phyloP scores from a whole-genome alignment of 2,797 vertebrate genomes.

The Squalus acanthias region DNA sequence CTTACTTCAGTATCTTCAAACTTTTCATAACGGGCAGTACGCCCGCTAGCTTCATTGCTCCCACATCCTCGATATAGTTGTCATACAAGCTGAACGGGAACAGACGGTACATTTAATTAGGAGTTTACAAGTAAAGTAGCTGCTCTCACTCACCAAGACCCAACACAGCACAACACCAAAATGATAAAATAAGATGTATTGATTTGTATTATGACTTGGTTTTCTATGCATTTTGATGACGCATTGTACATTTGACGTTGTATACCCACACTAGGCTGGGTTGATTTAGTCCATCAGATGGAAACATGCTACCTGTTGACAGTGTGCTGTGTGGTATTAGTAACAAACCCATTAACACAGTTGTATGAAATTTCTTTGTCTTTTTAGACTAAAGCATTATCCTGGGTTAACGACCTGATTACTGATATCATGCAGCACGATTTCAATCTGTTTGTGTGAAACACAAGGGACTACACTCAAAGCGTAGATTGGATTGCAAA shows the following conservation, averaged over 20 bases:
- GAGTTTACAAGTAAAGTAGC: not conserved
- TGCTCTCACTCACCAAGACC: not conserved
- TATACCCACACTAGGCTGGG: not conserved
- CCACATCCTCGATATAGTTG: conserved; percentile 63
- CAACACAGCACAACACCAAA: not conserved
- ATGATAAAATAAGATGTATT: not conserved
- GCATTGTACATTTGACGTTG: no score
- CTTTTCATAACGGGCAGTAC: conserved; percentile 58
- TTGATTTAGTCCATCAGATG: not conserved
- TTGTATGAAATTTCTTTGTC: not conserved
- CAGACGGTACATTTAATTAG: not conserved
- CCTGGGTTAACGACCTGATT: not conserved
- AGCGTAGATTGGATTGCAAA: not conserved
- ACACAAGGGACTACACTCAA: not conserved
- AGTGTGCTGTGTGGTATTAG: not conserved
- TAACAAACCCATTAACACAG: not conserved
- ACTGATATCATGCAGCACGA: not conserved
- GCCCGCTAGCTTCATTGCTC: conserved; percentile 56
- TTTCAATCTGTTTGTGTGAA: not conserved
- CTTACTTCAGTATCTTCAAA: conserved; percentile 69
- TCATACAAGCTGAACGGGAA: conserved; percentile 63
- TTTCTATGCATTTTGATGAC: not conserved
- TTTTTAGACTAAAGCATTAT: not conserved
- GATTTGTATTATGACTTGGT: not conserved
- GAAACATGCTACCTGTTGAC: not conserved